These are phyloP conservation scores for Alviniconcha marisindica DNA, from an alignment of 1,140 invertebrate genomes.

Conservation along the genomic window DNA sequence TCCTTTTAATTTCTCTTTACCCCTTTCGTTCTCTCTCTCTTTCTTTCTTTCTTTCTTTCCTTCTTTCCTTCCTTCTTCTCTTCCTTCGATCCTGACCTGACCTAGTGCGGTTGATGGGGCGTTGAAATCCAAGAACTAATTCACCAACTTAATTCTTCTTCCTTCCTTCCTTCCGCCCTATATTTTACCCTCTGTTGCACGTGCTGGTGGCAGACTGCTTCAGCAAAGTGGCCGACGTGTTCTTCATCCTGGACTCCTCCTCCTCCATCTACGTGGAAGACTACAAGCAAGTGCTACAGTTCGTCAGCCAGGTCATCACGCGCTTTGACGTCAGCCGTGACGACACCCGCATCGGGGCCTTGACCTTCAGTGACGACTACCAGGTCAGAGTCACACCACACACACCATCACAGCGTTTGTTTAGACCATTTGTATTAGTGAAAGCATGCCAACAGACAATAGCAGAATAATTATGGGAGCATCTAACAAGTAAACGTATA, in stretches of 20 bases:
- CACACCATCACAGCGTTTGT: not conserved
- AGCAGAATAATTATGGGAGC: too few species aligned
- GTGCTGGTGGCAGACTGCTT: slow-evolving; percentile 56
- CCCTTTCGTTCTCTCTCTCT: too few species aligned
- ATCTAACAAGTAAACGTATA: too few species aligned
- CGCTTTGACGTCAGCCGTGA: slow-evolving; percentile 54
- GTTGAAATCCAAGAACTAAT: too few species aligned
- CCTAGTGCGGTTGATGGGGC: too few species aligned
- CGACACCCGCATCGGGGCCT: slow-evolving; percentile 62
- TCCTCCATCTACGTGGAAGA: slow-evolving; percentile 70
- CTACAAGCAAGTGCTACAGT: slow-evolving; percentile 60
- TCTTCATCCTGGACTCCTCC: slow-evolving; percentile 71
- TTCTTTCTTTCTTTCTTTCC: too few species aligned
- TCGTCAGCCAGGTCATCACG: slow-evolving; percentile 61
- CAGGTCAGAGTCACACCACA: slow-evolving; percentile 37
- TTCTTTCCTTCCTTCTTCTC: too few species aligned
- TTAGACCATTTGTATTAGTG: not conserved
- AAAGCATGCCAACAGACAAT: not conserved
- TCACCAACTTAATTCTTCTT: too few species aligned
- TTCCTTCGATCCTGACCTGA: too few species aligned
- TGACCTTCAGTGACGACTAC: slow-evolving; percentile 62
- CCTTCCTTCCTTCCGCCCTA: too few species aligned
- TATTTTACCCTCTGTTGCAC: too few species aligned
- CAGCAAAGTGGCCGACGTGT: slow-evolving; percentile 69
- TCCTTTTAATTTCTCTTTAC: too few species aligned